A percentile compares a stretch with the other conserved stretches of the same genome.
Evolutionary conservation across 23 tunicate genomes (phyloP).

Genomic region (Corella eumyota): DNA sequence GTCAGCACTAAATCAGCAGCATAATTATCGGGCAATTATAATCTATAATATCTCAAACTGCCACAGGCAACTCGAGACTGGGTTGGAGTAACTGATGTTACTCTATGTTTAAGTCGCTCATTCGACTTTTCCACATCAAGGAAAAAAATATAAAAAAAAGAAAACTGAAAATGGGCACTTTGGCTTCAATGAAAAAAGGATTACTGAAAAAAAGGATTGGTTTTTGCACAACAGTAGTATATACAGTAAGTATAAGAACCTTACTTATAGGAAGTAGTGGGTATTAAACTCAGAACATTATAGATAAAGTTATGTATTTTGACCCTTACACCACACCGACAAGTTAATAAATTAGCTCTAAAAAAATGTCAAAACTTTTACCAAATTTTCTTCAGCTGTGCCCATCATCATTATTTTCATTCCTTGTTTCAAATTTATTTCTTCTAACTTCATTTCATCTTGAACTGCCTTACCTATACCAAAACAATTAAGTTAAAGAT

Average conservation of each 20-base stretch:
- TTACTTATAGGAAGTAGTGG: too few species aligned
- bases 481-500: background rate
- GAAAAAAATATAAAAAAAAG: too few species aligned
- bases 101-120: background rate
- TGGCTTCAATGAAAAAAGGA: too few species aligned
- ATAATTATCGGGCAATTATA: background rate
- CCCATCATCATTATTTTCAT: constrained; percentile 98
- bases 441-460: constrained; percentile 30
- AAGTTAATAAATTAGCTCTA: constrained; percentile 5
- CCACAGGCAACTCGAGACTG: too few species aligned
- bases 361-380: background rate
- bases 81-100: background rate
- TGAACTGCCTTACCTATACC: constrained; percentile 27
- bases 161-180: too few species aligned
- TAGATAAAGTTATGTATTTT: background rate
- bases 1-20: background rate
- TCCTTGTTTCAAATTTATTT: constrained; percentile 54
- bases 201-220: background rate
- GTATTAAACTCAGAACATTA: background rate
- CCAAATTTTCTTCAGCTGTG: constrained; percentile 68
- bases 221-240: background rate
- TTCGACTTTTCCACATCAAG: too few species aligned
- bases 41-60: too few species aligned
- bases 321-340: background rate
- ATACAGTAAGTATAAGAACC: background rate